A percentile compares a stretch with the other conserved stretches of the same genome.
Evolutionary conservation across 1,140 invertebrate species (phyloP).

Genomic region (Bombus terrestris): DNA sequence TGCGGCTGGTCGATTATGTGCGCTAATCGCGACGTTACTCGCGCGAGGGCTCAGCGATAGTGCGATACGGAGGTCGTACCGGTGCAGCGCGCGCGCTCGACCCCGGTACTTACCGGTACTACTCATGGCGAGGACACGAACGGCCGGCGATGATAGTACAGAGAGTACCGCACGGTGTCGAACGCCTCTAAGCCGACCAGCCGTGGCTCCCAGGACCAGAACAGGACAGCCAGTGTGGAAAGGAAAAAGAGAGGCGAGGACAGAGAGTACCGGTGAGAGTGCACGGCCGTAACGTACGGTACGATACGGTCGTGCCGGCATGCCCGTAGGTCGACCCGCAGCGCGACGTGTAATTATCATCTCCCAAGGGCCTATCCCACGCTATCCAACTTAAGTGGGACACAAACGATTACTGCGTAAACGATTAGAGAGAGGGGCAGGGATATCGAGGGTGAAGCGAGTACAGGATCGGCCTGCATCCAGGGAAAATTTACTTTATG

Average conservation of each 20-base stretch:
- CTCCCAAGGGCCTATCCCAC: constrained; percentile 79
- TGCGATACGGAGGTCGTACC: constrained; percentile 71
- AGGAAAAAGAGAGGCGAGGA: constrained; percentile 55
- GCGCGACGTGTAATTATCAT: constrained; percentile 77
- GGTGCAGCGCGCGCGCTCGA: constrained; percentile 52
- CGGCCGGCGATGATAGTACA: constrained; percentile 66
- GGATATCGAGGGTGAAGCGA: constrained; percentile 25
- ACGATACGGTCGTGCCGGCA: constrained; percentile 67
- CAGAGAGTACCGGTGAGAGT: constrained; percentile 68
- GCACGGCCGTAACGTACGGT: constrained; percentile 67
- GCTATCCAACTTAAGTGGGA: constrained; percentile 75
- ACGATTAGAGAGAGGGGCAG: constrained; percentile 61
- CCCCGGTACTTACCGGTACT: constrained; percentile 61
- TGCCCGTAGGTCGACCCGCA: constrained; percentile 65
- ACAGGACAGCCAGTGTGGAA: constrained; percentile 27
- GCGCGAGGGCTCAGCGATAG: constrained; percentile 47
- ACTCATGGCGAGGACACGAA: constrained; percentile 55
- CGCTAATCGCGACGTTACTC: constrained; percentile 57
- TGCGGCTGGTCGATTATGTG: constrained; percentile 40
- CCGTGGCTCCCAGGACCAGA: constrained; percentile 41
- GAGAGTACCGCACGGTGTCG: constrained; percentile 65
- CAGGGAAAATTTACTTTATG: not conserved
- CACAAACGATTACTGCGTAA: constrained; percentile 71
- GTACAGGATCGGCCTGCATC: not conserved
- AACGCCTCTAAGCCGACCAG: constrained; percentile 58